Evolutionary conservation across 1,140 invertebrate genomes (phyloP), one percentile per base, ranked within the genome.

Genomic region (Zelostemma sp.): DNA sequence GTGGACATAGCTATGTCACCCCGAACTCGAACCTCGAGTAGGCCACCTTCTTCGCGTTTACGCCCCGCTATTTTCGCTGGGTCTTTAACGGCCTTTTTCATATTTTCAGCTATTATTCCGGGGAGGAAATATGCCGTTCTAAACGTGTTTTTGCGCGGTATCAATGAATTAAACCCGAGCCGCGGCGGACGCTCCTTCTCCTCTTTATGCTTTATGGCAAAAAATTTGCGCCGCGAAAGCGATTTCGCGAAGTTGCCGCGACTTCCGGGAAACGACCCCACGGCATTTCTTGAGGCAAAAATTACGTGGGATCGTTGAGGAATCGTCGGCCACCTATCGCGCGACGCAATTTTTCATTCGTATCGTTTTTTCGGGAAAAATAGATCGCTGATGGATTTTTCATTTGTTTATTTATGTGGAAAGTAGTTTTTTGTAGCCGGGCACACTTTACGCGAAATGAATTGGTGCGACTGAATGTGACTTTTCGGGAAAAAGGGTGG

Each of bases 211-310:
- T 45, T 68, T 55, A n/a, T 31, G 21, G 55, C 50, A 67, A 67
- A 61, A 53, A 54, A 51, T 16, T 17, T 21, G 43, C 45, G 47
- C 43, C 47, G 49, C n/a, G n/a, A 67, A 72, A 76, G 61, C 73
- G 69, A 73, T 74, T 74, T 73, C 60, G 45, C 53, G 59, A 65
- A 69, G 60, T 35, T 25, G 43, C 61, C 64, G 71, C 54, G 69
- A 77, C 71, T 79, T 79, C 77, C 76, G 77, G 71, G 77, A 79
- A 79, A 66, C 21, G 55, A 54, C 41, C 47, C 48, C 53, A 47
- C 64, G 40, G 25, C 41, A 55, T 71, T 59, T 8, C 25, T 8
- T 28, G 21, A 43, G 31, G 16, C 25, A 56, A 59, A 72, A 51
- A 70, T 60, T 16, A 17, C 54, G 14, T 33, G 38, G 41, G 49